Conservation (phyloP, 2,113 vertebrate genomes). For the Corvus moneduloides region DNA sequence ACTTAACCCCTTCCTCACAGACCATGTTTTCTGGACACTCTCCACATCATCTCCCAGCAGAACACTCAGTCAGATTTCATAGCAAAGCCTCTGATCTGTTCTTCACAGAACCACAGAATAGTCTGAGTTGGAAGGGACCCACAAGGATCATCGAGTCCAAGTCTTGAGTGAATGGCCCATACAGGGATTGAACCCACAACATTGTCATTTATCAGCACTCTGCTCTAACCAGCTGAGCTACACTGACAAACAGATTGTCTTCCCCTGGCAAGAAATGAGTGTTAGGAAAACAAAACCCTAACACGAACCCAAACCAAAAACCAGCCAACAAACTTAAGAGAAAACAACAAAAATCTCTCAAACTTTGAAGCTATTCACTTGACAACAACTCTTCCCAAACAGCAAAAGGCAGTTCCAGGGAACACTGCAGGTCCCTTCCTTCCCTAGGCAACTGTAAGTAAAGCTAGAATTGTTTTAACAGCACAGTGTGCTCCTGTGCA, state of each 20-base stretch:
- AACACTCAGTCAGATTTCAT: not conserved
- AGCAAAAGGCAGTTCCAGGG: not conserved
- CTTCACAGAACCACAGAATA: not conserved
- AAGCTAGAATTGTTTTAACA: not conserved
- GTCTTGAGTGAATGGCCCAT: not conserved
- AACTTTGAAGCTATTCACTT: not conserved
- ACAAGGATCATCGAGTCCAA: not conserved
- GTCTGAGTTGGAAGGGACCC: not conserved
- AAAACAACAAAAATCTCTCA: not conserved
- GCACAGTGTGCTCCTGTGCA: accelerated
- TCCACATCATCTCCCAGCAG: not conserved
- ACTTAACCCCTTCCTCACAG: not conserved
- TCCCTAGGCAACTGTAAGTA: not conserved
- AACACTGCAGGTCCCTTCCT: not conserved
- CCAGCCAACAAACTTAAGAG: not conserved
- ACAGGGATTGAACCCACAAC: not conserved
- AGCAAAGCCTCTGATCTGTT: not conserved
- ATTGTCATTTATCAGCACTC: not conserved
- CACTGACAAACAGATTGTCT: not conserved
- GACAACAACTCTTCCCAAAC: not conserved
- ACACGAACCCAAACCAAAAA: not conserved
- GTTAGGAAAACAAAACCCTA: not conserved
- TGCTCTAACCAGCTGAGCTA: not conserved
- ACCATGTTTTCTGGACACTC: not conserved
- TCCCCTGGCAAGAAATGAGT: not conserved